Base-by-base conservation (phyloP, 2,888 invertebrate genomes). In the Phortica okadai region DNA sequence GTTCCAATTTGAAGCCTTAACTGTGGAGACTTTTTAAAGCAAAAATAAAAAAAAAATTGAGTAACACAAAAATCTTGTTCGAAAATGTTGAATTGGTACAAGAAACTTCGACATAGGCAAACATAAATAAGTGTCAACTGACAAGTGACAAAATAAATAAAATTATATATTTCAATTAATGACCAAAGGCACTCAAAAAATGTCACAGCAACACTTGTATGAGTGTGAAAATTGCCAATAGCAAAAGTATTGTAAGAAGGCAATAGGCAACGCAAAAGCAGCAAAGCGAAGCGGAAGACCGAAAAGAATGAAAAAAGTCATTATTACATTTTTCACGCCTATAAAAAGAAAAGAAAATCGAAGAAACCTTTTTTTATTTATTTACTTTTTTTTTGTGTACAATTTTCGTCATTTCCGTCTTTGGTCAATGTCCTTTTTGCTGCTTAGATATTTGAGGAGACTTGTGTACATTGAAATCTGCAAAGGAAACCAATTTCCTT, bases 281-380 rank as follows among this genome's bases (percentile, higher is more conserved):
- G 73, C 59, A 66, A 80, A 82, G 76, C 72, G 21, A 33, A 25
- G 33, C 54, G 66, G 50, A 50, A 42, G 50, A 70, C 33, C 67
- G 16, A 7, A 14, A 56, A 56, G 5, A 56, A n/a, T n/a, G n/a
- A 72, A 64, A 77, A 77, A 83, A 76, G 80, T 80, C 82, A 84
- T 86, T 85, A 85, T 87, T 86, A 85, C 82, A 86, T 85, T 86
- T 87, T 85, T 87, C 87, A 85, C 87, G 84, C 87, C 85, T 86
- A 87, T 85, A 83, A 87, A 86, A 87, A 80, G 84, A 77, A 87
- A 86, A 78, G 86, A 83, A 84, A 79, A 75, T 72, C 64, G 33
- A 33, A 33, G 33, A 33, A 70, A 74, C 16, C 6, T 62, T 62
- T 62, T 62, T 25, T 59, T 11, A 21, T 10, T 25, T 21, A 21